Evolutionary conservation across 2,797 vertebrate genomes (phyloP).

Genomic region (Propithecus perrieri): DNA sequence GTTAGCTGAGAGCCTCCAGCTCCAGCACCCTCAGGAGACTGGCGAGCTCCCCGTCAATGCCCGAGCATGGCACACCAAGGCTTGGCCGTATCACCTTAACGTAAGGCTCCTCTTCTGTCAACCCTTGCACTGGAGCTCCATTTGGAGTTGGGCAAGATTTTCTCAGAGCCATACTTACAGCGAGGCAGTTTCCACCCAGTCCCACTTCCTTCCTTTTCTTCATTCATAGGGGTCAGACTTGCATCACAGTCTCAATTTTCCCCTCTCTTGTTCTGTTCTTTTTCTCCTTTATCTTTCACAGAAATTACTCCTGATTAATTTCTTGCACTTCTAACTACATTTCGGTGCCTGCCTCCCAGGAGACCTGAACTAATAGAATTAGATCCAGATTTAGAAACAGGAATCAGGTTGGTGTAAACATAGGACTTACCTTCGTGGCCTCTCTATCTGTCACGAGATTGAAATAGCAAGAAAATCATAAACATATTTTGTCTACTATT

Average conservation of each 20-base stretch:
- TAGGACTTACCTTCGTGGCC: neutral
- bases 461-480: neutral
- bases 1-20: neutral
- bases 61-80: neutral
- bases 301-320: neutral
- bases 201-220: neutral
- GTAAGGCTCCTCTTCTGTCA: neutral
- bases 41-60: neutral
- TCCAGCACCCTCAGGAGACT: neutral
- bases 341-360: neutral
- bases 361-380: neutral
- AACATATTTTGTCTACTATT: neutral
- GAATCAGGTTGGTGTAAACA: neutral
- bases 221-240: neutral
- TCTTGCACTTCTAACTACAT: neutral
- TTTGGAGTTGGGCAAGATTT: neutral
- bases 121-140: neutral
- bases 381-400: neutral
- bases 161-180: neutral
- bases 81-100: neutral
- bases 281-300: neutral
- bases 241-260: neutral
- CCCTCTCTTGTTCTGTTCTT: neutral
- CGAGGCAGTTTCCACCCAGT: no score
- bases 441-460: neutral